A percentile compares a stretch with the other conserved stretches of the same genome.
phyloP scores from a whole-genome alignment of 2,888 invertebrate genomes.

The Xestia xanthographa region DNA sequence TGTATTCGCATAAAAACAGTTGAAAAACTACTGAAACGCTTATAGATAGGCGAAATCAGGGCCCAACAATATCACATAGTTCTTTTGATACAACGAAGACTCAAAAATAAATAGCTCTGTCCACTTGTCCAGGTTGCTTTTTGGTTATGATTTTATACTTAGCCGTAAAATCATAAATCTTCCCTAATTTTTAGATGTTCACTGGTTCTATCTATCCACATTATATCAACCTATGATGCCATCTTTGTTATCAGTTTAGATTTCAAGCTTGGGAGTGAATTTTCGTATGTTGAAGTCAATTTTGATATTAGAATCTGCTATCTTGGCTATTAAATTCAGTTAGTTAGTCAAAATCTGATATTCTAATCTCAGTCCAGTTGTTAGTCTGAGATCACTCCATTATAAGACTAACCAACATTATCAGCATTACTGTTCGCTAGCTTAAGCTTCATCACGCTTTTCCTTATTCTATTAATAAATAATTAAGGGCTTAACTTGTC shows the following conservation, averaged over 20 bases:
- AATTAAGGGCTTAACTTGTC: slow-evolving; percentile 4
- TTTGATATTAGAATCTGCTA: neutral
- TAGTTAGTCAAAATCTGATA: too few species aligned
- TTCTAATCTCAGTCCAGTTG: too few species aligned
- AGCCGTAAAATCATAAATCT: neutral
- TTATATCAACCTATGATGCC: too few species aligned
- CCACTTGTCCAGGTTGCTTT: neutral
- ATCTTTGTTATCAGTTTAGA: neutral
- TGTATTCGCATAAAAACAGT: neutral
- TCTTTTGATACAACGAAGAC: neutral
- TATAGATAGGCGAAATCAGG: neutral
- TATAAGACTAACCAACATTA: neutral
- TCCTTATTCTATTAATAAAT: slow-evolving; percentile 6
- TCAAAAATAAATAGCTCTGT: neutral
- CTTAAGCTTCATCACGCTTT: neutral
- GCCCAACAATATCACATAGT: neutral
- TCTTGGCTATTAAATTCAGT: too few species aligned
- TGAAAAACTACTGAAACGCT: neutral
- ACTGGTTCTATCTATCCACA: neutral
- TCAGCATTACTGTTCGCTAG: neutral
- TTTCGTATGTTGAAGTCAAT: neutral
- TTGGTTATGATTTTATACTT: neutral
- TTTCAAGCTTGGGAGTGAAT: neutral
- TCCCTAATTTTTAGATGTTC: neutral
- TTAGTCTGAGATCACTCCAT: too few species aligned